phyloP scores from a whole-genome alignment of 1,140 invertebrate species.

The Asbolus verrucosus region DNA sequence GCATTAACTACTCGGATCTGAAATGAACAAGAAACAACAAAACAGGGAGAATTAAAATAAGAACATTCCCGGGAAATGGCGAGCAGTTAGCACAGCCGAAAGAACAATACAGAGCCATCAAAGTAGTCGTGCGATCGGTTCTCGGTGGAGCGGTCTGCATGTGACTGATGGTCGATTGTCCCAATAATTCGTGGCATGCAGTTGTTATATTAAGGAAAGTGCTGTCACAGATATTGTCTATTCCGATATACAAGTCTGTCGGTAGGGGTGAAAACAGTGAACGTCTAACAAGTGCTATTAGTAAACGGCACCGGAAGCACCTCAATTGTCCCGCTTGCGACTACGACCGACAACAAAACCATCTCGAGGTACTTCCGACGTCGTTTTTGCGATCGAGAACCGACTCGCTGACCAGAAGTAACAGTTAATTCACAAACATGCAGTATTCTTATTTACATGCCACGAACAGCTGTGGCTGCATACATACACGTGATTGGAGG shows the following conservation, averaged over 20 bases:
- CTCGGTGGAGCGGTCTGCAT: constrained; percentile 44
- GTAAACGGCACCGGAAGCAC: background rate
- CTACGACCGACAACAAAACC: too few relatives aligned
- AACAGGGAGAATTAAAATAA: constrained; percentile 66
- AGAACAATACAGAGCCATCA: constrained; percentile 62
- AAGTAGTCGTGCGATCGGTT: constrained; percentile 58
- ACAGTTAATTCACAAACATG: constrained; percentile 58
- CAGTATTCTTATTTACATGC: constrained; percentile 60
- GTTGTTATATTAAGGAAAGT: constrained; percentile 8
- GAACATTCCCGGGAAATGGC: constrained; percentile 62
- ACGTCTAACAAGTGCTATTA: constrained; percentile 3
- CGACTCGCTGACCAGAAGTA: constrained; percentile 36
- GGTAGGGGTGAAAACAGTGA: background rate
- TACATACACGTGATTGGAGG: constrained; percentile 61
- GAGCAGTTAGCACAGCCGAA: constrained; percentile 64
- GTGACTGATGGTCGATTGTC: constrained; percentile 1
- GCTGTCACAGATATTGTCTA: constrained; percentile 14
- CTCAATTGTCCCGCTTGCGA: too few relatives aligned
- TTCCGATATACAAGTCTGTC: background rate
- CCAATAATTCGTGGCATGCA: constrained; percentile 30
- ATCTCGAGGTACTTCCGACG: too few relatives aligned
- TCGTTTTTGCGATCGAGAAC: constrained; percentile 22
- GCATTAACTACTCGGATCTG: constrained; percentile 99
- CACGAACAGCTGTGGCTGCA: constrained; percentile 61
- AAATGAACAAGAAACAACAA: constrained; percentile 68